Percentiles rank a stretch among this genome's conserved stretches.
Conservation (phyloP, 2,888 invertebrate genomes). For the Tupiocoris notatus region DNA sequence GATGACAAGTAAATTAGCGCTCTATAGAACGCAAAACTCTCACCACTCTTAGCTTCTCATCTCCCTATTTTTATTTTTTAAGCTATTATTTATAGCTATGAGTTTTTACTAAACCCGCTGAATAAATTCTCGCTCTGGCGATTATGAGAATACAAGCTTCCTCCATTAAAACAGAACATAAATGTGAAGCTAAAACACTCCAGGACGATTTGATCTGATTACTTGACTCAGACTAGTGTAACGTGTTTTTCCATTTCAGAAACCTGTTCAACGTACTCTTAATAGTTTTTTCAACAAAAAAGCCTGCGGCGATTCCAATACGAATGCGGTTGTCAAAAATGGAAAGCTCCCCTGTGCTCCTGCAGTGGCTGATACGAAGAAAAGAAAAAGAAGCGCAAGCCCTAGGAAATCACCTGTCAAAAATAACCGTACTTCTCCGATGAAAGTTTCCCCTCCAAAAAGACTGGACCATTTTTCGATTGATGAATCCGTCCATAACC, state of each 20-base stretch:
- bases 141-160: too few relatives aligned
- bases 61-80: too few relatives aligned
- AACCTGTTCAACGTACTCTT: conserved; percentile 1
- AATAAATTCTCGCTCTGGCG: too few relatives aligned
- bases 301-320: not conserved
- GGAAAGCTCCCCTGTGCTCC: not conserved
- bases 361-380: not conserved
- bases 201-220: too few relatives aligned
- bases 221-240: too few relatives aligned
- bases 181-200: too few relatives aligned
- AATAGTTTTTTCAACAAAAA: conserved; percentile 15
- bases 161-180: too few relatives aligned
- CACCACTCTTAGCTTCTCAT: too few relatives aligned
- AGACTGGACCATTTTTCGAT: not conserved
- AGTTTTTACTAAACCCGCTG: too few relatives aligned
- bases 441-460: not conserved
- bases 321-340: not conserved
- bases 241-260: not conserved
- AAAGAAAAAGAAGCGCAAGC: conserved; percentile 14
- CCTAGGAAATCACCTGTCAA: conserved; percentile 25
- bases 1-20: too few relatives aligned
- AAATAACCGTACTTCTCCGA: not conserved
- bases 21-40: too few relatives aligned
- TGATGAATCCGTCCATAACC: not conserved
- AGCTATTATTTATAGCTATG: too few relatives aligned